Percentiles rank a stretch among this genome's conserved stretches.
Conservation (phyloP, 2,113 vertebrate species). For the Struthio camelus region DNA sequence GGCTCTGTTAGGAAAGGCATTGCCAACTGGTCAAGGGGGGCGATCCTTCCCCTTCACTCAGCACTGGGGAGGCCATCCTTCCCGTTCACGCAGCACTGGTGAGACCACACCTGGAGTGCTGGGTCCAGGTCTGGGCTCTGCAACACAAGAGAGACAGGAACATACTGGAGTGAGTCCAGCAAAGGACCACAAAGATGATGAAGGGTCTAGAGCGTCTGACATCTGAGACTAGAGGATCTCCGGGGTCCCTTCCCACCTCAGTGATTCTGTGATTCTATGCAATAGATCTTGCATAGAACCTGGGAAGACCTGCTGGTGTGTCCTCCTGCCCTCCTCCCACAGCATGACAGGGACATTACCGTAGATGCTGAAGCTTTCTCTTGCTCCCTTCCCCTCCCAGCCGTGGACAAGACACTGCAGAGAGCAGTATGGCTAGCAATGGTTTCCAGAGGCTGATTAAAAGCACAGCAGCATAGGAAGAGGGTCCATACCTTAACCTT, state of each 20-base stretch:
- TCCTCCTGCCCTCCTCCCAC: background rate
- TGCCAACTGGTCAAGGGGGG: fast-evolving
- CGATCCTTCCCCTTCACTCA: background rate
- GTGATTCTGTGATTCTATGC: background rate
- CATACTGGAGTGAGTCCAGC: fast-evolving
- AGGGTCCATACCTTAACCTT: background rate
- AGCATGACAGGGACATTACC: background rate
- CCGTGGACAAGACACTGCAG: background rate
- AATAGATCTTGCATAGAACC: background rate
- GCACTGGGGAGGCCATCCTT: background rate
- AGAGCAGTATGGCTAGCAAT: background rate
- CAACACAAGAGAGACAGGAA: background rate
- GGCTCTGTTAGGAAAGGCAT: background rate
- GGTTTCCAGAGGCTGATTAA: background rate
- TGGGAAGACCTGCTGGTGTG: background rate
- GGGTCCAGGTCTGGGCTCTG: no score
- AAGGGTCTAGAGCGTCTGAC: no score
- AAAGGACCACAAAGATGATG: background rate
- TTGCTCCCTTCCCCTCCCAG: background rate
- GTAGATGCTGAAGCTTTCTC: background rate
- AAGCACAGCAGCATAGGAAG: background rate
- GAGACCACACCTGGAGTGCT: no score
- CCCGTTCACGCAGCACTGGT: background rate
- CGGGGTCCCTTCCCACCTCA: background rate
- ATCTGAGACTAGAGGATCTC: background rate